phyloP scores from a whole-genome alignment of 2,113 vertebrate species.

The Forbesichthys papilliferus region DNA sequence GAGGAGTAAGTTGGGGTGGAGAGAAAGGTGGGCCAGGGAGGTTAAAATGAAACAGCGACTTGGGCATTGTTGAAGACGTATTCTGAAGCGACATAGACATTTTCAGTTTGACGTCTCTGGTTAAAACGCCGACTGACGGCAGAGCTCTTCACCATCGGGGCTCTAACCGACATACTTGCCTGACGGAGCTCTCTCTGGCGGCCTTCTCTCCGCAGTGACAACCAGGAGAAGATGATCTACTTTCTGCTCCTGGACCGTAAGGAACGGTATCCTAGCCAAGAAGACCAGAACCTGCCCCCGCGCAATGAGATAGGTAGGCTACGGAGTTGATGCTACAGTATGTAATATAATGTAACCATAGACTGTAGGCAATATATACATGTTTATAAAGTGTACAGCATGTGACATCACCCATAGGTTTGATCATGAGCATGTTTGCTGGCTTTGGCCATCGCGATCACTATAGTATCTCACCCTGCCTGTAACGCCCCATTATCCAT shows the following conservation, averaged over 20 bases:
- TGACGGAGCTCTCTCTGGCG: background rate
- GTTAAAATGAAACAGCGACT: too few relatives aligned
- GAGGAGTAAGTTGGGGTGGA: constrained; percentile 85
- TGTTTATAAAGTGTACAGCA: too few relatives aligned
- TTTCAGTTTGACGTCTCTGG: constrained; percentile 42
- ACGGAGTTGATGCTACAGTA: background rate
- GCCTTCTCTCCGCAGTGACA: constrained; percentile 78
- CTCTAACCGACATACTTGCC: background rate
- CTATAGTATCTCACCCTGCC: too few relatives aligned
- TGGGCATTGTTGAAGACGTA: background rate
- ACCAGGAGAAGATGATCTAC: constrained; percentile 99
- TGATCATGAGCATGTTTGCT: too few relatives aligned
- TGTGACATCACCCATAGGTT: too few relatives aligned
- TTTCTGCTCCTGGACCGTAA: constrained; percentile 97
- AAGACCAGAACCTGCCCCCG: constrained; percentile 96
- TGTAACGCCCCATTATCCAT: too few relatives aligned
- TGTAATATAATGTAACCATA: background rate
- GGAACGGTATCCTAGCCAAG: constrained; percentile 95
- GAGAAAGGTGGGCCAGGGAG: too few relatives aligned
- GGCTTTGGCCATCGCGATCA: too few relatives aligned
- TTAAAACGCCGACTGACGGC: constrained; percentile 32
- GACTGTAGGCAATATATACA: too few relatives aligned
- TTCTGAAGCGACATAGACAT: background rate
- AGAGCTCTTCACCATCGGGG: background rate
- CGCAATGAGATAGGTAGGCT: constrained; percentile 90